Evolutionary conservation across 2,888 invertebrate genomes (phyloP), one percentile per base, ranked within the genome.

Genomic region (Drosophila mulleri): DNA sequence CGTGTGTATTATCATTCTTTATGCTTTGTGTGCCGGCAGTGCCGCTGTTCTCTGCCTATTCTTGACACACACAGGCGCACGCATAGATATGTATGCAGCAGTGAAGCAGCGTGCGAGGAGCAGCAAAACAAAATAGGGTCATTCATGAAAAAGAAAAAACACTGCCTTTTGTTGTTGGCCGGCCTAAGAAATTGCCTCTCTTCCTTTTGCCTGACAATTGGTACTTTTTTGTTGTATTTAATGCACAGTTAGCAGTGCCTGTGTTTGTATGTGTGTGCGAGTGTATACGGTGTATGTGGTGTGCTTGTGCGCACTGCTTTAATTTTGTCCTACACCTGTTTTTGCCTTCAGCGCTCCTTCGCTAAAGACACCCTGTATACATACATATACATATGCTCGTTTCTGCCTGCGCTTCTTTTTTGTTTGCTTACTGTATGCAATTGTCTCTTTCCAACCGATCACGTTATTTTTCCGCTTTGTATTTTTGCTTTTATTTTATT

Each of bases 21-120:
- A 82, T 83, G 80, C 80, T 82, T 77, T 83, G 80, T 80, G 58
- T 80, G 78, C 86, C 81, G 83, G 83, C 78, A 75, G 68, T 66
- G 67, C 78, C 57, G 76, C 57, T 60, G 41, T 66, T 70, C 64
- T 76, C 66, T 67, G 83, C 73, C 85, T 82, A 79, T 83, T 85
- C 85, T 83, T 69, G 60, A 77, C 63, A 72, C 63, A 65, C 63
- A 53, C 47, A 62, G 69, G 16, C 54, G 41, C 39, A 61, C 57
- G 44, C 54, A 80, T 68, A 74, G 52, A 60, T 73, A 77, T 75
- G 71, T 80, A 66, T 74, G 65, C 59, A 67, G 64, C 70, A 77
- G 75, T 69, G 39, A 65, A 67, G 60, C 62, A 70, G 66, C 56
- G 60, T 67, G 60, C 65, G 68, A 74, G 67, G 50, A 69, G 61